A percentile compares a stretch with the other conserved stretches of the same genome.
phyloP scores from a whole-genome alignment of 2,113 vertebrate species.

The Strigops habroptila region DNA sequence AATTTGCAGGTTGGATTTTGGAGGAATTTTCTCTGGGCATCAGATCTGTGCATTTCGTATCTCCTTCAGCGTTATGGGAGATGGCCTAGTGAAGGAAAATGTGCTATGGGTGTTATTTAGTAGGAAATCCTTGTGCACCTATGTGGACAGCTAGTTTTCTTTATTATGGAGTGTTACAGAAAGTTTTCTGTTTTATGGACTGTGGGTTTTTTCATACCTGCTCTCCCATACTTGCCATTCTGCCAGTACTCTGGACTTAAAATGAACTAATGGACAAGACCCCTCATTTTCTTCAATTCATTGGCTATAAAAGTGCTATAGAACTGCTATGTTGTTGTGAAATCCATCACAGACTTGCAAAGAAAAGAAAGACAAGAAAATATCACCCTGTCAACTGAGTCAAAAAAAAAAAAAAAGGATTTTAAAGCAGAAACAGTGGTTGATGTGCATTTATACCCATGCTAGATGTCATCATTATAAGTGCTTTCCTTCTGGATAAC shows the following conservation, averaged over 20 bases:
- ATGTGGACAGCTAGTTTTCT: neutral
- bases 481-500: slow-evolving; percentile 10
- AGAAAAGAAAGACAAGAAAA: slow-evolving; percentile 27
- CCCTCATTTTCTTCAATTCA: slow-evolving; percentile 58
- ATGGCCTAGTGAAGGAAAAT: neutral
- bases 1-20: neutral
- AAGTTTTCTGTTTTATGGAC: neutral
- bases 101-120: neutral
- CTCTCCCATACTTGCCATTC: neutral
- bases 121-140: neutral
- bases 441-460: slow-evolving; percentile 35
- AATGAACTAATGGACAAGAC: slow-evolving; percentile 56
- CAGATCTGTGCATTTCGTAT: neutral
- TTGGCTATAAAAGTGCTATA: slow-evolving; percentile 29
- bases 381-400: slow-evolving; percentile 14
- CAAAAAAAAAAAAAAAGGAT: neutral
- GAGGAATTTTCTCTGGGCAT: neutral
- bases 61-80: neutral
- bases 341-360: slow-evolving; percentile 35
- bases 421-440: slow-evolving; percentile 38
- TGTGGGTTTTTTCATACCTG: neutral
- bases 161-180: neutral
- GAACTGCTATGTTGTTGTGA: slow-evolving; percentile 46
- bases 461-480: slow-evolving; percentile 33
- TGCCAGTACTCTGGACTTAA: slow-evolving; percentile 5